A percentile compares a stretch with the other conserved stretches of the same genome.
Conservation (phyloP, 2,888 invertebrate species). For the Thecocarcelia acutangulata region DNA sequence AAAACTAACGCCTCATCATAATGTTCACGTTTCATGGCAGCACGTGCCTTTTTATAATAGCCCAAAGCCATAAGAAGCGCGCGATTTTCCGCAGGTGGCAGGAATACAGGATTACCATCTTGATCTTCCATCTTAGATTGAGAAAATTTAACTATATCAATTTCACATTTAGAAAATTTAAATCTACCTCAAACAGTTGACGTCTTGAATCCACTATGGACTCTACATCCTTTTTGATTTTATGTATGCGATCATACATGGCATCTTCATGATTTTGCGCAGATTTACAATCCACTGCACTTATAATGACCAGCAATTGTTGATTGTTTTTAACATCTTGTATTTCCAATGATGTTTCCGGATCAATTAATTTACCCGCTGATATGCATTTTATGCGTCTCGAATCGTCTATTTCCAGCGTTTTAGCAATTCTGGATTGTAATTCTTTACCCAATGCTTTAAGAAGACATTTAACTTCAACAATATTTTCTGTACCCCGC, state of each 20-base stretch:
- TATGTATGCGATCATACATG: slow-evolving; percentile 83
- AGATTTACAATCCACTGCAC: slow-evolving; percentile 78
- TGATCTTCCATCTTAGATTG: slow-evolving; percentile 87
- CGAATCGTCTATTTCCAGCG: slow-evolving; percentile 78
- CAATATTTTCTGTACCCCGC: slow-evolving; percentile 82
- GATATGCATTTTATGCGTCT: slow-evolving; percentile 86
- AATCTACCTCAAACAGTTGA: slow-evolving; percentile 76
- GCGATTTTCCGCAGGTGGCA: slow-evolving; percentile 87
- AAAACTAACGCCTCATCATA: slow-evolving; percentile 88
- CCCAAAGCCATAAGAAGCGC: slow-evolving; percentile 89
- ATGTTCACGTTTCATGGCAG: slow-evolving; percentile 85
- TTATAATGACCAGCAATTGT: slow-evolving; percentile 85
- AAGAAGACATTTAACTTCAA: slow-evolving; percentile 84
- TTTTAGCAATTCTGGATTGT: slow-evolving; percentile 82
- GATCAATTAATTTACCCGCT: slow-evolving; percentile 85
- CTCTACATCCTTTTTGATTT: slow-evolving; percentile 83
- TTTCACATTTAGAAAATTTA: not conserved
- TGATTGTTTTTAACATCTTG: slow-evolving; percentile 87
- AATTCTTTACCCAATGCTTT: slow-evolving; percentile 83
- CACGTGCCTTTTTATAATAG: slow-evolving; percentile 89
- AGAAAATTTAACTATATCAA: not conserved
- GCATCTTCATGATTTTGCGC: slow-evolving; percentile 82
- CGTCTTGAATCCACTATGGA: slow-evolving; percentile 82
- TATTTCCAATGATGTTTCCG: slow-evolving; percentile 81
- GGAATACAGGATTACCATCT: slow-evolving; percentile 86